A percentile compares a stretch with the other conserved stretches of the same genome.
Evolutionary conservation across 1,140 invertebrate genomes (phyloP).

Genomic region (Zaprionus tsacasi): DNA sequence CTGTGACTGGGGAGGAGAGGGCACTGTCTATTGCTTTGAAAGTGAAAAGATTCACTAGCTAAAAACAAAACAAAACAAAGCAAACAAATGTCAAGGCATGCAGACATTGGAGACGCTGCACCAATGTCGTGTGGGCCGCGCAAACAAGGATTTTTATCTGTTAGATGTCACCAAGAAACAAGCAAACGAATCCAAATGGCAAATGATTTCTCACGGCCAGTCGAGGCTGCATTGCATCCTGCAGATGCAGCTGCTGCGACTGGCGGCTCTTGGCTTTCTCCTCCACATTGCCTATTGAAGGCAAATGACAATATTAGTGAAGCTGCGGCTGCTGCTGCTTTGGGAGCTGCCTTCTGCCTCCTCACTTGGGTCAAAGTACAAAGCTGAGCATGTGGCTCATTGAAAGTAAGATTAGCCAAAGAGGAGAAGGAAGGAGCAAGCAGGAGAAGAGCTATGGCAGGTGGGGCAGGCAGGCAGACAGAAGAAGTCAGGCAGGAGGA

Average conservation of each 20-base stretch:
- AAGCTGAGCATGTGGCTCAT: conserved; percentile 23
- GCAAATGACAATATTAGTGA: conserved; percentile 56
- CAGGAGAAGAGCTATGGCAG: neutral
- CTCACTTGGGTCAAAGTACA: conserved; percentile 66
- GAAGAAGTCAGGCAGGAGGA: neutral
- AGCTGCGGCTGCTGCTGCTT: neutral
- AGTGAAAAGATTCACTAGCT: conserved; percentile 59
- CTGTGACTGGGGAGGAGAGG: neutral
- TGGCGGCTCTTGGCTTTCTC: neutral
- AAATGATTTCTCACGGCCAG: conserved; percentile 21
- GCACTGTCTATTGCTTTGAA: conserved; percentile 27
- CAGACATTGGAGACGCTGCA: conserved; percentile 7
- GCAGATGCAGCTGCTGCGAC: conserved; percentile 8
- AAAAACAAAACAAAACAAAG: conserved; percentile 4
- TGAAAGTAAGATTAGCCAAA: conserved; percentile 59
- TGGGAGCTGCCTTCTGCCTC: neutral
- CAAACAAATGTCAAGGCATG: conserved; percentile 52
- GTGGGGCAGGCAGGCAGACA: neutral
- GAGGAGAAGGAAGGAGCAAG: neutral
- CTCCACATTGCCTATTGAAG: conserved; percentile 58
- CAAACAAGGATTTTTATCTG: conserved; percentile 64
- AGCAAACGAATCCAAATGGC: conserved; percentile 10
- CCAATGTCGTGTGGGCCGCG: conserved; percentile 50
- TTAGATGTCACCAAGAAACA: conserved; percentile 56
- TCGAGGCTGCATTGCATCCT: conserved; percentile 16